These are phyloP conservation scores for Ammodytes marinus DNA, from an alignment of 2,113 vertebrate species.

Conservation along the genomic window DNA sequence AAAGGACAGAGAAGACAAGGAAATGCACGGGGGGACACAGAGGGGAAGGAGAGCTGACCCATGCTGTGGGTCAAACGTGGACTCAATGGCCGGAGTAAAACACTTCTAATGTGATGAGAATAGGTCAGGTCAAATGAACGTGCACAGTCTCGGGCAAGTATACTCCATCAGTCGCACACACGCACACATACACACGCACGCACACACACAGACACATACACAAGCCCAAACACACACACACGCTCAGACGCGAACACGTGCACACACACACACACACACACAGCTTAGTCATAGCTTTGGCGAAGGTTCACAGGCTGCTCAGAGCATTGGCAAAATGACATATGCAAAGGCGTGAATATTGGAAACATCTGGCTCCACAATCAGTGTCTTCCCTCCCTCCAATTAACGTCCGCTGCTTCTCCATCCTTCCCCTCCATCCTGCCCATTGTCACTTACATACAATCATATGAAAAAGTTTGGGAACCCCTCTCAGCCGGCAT, in stretches of 20 bases:
- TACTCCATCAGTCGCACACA: slow-evolving; percentile 6
- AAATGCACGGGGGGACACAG: not conserved
- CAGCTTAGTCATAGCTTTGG: slow-evolving; percentile 61
- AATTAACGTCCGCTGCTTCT: slow-evolving; percentile 66
- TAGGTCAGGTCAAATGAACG: slow-evolving; percentile 64
- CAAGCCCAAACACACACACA: slow-evolving; percentile 17
- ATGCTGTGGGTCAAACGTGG: slow-evolving; percentile 52
- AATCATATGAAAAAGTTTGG: too few species aligned
- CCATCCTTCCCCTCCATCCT: slow-evolving; percentile 49
- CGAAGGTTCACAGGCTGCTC: slow-evolving; percentile 57
- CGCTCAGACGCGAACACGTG: not conserved
- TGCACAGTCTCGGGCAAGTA: slow-evolving; percentile 30
- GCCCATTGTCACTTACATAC: slow-evolving; percentile 30
- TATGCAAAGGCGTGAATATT: slow-evolving; percentile 66
- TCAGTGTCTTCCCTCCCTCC: slow-evolving; percentile 64
- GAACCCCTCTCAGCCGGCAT: too few species aligned
- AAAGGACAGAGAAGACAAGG: not conserved
- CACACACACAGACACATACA: slow-evolving; percentile 13
- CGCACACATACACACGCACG: slow-evolving; percentile 9
- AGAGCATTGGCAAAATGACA: slow-evolving; percentile 57
- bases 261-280: slow-evolving; percentile 39
- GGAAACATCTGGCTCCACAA: slow-evolving; percentile 78
- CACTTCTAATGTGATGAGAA: slow-evolving; percentile 62
- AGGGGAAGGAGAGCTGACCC: slow-evolving; percentile 41
- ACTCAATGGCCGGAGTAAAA: slow-evolving; percentile 56